Conservation (phyloP, 2,113 vertebrate species). For the Gadus macrocephalus region DNA sequence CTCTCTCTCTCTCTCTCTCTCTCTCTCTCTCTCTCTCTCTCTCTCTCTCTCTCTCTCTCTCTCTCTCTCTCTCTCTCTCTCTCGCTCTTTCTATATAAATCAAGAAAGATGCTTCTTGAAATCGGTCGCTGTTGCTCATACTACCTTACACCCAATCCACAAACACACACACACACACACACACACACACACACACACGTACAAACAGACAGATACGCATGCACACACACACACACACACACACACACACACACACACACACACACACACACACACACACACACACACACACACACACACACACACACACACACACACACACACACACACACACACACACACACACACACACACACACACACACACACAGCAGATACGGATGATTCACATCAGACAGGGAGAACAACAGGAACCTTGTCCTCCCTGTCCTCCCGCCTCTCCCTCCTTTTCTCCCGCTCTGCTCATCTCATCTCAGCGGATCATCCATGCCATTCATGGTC, state of each 20-base stretch:
- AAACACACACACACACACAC: too few species aligned
- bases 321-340: neutral
- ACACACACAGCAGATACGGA: constrained; percentile 32
- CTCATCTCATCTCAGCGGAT: constrained; percentile 59
- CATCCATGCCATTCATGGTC: constrained; percentile 65
- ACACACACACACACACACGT: neutral
- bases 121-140: too few species aligned
- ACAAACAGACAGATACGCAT: too few species aligned
- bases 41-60: neutral
- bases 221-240: neutral
- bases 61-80: too few species aligned
- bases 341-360: neutral
- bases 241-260: neutral
- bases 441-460: constrained; percentile 46
- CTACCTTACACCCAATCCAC: too few species aligned
- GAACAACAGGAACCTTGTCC: constrained; percentile 66
- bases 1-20: constrained; percentile 13
- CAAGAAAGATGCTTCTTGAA: too few species aligned
- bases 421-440: constrained; percentile 51
- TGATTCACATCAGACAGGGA: constrained; percentile 67
- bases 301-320: too few species aligned
- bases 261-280: too few species aligned
- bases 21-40: constrained; percentile 1
- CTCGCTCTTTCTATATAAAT: too few species aligned
- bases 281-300: too few species aligned